A percentile compares a stretch with the other conserved stretches of the same genome.
Conservation (phyloP, 2,888 invertebrate genomes). For the Pheosia gnoma region DNA sequence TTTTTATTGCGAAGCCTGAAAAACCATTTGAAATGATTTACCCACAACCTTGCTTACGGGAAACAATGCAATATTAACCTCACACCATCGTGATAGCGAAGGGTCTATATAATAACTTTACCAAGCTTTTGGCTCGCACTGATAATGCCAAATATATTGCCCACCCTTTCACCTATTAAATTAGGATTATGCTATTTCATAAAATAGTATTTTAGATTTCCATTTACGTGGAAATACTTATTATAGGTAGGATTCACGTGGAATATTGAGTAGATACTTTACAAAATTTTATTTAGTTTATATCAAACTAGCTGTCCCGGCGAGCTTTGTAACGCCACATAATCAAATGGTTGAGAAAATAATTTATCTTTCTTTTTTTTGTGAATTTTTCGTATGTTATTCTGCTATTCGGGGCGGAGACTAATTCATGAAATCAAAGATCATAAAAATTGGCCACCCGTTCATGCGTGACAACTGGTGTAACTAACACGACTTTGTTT, state of each 20-base stretch:
- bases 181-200: constrained; percentile 14
- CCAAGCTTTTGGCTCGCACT: constrained; percentile 35
- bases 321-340: too few relatives aligned
- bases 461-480: too few relatives aligned
- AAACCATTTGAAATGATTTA: constrained; percentile 34
- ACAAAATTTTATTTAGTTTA: too few relatives aligned
- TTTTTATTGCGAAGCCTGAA: constrained; percentile 13
- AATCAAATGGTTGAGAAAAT: too few relatives aligned
- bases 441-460: too few relatives aligned
- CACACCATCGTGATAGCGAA: constrained; percentile 45
- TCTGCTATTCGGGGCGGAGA: too few relatives aligned
- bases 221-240: not conserved
- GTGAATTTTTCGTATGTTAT: too few relatives aligned
- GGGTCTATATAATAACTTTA: constrained; percentile 43
- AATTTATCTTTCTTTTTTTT: too few relatives aligned
- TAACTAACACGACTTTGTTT: too few relatives aligned
- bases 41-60: constrained; percentile 25
- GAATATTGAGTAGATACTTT: not conserved
- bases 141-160: constrained; percentile 40
- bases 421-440: too few relatives aligned
- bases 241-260: not conserved
- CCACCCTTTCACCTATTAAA: constrained; percentile 26
- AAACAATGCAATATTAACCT: constrained; percentile 56
- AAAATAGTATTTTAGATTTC: constrained; percentile 4
- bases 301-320: too few relatives aligned